These are phyloP conservation scores for Zosterops pallidus DNA, from an alignment of 2,113 vertebrate genomes.

Conservation along the genomic window DNA sequence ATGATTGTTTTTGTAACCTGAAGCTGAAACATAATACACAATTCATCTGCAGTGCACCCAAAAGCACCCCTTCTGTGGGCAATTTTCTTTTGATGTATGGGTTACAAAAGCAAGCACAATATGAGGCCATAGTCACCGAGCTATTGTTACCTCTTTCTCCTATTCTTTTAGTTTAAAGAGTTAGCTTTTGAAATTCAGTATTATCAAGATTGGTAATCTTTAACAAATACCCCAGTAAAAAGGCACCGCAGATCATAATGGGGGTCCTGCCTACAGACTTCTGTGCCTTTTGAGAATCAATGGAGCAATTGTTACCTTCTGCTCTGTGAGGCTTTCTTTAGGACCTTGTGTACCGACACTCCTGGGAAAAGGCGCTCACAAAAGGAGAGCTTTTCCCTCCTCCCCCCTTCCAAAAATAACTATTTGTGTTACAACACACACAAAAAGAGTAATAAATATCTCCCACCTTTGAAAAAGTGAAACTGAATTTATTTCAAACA, in stretches of 20 bases:
- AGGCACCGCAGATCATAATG: slow-evolving; percentile 41
- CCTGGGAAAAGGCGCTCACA: slow-evolving; percentile 69
- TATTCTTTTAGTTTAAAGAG: slow-evolving; percentile 60
- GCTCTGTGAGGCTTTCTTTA: slow-evolving; percentile 67
- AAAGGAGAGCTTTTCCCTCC: background rate
- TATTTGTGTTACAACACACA: slow-evolving; percentile 22
- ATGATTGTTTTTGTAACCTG: slow-evolving; percentile 52
- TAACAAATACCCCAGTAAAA: slow-evolving; percentile 69
- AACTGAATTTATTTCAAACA: background rate
- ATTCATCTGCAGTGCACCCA: slow-evolving; percentile 30
- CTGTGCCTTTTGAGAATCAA: slow-evolving; percentile 70
- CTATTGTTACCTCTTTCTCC: slow-evolving; percentile 63
- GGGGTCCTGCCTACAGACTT: slow-evolving; percentile 64
- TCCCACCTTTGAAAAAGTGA: background rate
- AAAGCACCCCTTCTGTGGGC: slow-evolving; percentile 11
- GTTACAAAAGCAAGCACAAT: slow-evolving; percentile 53
- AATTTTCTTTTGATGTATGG: slow-evolving; percentile 62
- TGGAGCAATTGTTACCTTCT: slow-evolving; percentile 73
- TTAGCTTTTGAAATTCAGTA: slow-evolving; percentile 73
- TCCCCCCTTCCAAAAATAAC: slow-evolving; percentile 14
- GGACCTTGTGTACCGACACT: slow-evolving; percentile 60
- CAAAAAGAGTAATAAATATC: slow-evolving; percentile 1
- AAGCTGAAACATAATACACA: slow-evolving; percentile 44
- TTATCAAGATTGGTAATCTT: slow-evolving; percentile 73
- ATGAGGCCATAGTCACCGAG: slow-evolving; percentile 17